phyloP scores from a whole-genome alignment of 2,797 vertebrate genomes.

The Rousettus madagascariensis region DNA sequence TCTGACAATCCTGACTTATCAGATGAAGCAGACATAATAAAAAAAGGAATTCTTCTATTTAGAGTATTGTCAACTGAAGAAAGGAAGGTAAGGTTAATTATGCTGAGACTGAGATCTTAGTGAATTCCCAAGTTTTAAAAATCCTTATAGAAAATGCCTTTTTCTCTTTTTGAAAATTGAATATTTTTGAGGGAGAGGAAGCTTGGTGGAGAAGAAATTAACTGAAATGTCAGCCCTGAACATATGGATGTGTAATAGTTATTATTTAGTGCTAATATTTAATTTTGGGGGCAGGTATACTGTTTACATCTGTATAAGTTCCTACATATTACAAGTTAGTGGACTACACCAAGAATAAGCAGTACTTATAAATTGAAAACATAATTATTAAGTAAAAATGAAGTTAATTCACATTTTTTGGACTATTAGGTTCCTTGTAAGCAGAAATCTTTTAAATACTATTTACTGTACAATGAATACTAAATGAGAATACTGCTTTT shows the following conservation, averaged over 20 bases:
- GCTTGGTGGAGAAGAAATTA: not conserved
- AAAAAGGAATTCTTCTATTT: constrained; percentile 95
- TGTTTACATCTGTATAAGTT: not conserved
- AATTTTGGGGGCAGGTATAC: not conserved
- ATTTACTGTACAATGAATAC: not conserved
- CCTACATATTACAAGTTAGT: not conserved
- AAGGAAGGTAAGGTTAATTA: constrained; percentile 83
- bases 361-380: constrained; percentile 29
- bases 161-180: constrained; percentile 46
- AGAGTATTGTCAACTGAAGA: constrained; percentile 90
- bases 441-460: constrained; percentile 10
- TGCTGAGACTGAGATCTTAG: not conserved
- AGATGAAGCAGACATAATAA: constrained; percentile 95
- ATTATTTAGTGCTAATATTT: not conserved
- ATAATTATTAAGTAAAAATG: constrained; percentile 26
- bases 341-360: not conserved
- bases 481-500: not conserved
- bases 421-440: not conserved
- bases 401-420: constrained; percentile 39
- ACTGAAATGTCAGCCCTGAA: not conserved
- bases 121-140: constrained; percentile 23
- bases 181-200: not conserved
- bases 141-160: not conserved
- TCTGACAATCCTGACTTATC: constrained; percentile 88
- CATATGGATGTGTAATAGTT: not conserved